Evolutionary conservation across 2,113 vertebrate species (phyloP).

Genomic region (Pteruthius melanotis): DNA sequence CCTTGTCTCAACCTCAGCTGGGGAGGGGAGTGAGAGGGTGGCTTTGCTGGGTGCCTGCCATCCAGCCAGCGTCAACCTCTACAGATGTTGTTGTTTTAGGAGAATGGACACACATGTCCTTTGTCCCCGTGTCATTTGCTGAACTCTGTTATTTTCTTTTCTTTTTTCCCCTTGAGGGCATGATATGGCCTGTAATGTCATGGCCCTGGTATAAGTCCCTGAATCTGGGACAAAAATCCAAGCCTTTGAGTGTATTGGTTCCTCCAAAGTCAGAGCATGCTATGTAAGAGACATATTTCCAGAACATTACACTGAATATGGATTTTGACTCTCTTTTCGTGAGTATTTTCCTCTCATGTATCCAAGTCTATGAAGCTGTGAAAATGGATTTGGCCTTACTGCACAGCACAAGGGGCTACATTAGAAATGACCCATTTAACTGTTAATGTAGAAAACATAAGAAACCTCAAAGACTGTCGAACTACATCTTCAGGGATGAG

Average conservation of each 20-base stretch:
- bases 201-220: not conserved
- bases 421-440: not conserved
- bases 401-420: not conserved
- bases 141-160: not conserved
- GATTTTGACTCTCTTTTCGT: not conserved
- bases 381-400: not conserved
- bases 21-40: not conserved
- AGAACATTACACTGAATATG: not conserved
- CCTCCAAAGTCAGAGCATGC: not conserved
- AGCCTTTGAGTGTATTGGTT: not conserved
- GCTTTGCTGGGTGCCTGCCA: not conserved
- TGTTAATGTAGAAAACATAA: not conserved
- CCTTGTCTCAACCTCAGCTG: not conserved
- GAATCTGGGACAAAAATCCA: not conserved
- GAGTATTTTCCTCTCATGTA: not conserved
- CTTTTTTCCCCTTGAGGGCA: not conserved
- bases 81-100: not conserved
- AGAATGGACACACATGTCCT: not conserved
- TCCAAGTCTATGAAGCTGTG: not conserved
- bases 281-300: not conserved
- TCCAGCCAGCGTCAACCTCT: not conserved
- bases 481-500: not conserved
- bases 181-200: not conserved
- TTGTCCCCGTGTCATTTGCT: not conserved
- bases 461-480: not conserved